Evolutionary conservation across 2,888 invertebrate species (phyloP).

Genomic region (Sycophila texana): DNA sequence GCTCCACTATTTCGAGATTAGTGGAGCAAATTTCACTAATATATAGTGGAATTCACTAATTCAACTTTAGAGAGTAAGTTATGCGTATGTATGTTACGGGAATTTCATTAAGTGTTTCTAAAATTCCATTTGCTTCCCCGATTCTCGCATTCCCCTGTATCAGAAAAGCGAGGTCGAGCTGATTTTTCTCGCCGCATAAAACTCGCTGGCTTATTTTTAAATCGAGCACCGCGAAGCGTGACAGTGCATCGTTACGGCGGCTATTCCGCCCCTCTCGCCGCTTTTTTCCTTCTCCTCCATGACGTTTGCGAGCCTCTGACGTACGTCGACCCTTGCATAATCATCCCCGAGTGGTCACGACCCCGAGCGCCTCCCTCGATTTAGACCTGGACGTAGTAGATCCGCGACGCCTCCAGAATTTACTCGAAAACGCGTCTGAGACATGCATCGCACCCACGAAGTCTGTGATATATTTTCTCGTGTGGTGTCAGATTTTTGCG

Average conservation of each 20-base stretch:
- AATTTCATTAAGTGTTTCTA: too few relatives aligned
- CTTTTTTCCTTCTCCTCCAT: background rate
- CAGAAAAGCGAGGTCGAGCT: background rate
- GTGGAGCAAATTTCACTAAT: too few relatives aligned
- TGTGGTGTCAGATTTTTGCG: too few relatives aligned
- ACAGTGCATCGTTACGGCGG: background rate
- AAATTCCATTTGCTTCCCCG: too few relatives aligned
- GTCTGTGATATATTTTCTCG: background rate
- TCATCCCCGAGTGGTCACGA: too few relatives aligned
- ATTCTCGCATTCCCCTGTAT: too few relatives aligned
- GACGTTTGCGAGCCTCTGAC: background rate
- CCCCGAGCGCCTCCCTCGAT: background rate
- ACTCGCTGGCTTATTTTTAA: background rate
- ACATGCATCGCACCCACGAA: background rate
- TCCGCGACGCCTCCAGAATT: background rate
- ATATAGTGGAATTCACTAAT: too few relatives aligned
- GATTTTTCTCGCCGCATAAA: background rate
- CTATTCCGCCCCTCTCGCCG: background rate
- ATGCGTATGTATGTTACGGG: too few relatives aligned
- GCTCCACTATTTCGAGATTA: too few relatives aligned
- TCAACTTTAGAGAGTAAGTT: too few relatives aligned
- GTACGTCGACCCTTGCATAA: constrained; percentile 3
- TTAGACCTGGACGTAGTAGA: background rate
- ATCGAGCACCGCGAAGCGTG: background rate
- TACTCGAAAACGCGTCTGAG: constrained; percentile 4